Evolutionary conservation across 2,797 vertebrate genomes (phyloP).

Genomic region (Thripadectes ignobilis): DNA sequence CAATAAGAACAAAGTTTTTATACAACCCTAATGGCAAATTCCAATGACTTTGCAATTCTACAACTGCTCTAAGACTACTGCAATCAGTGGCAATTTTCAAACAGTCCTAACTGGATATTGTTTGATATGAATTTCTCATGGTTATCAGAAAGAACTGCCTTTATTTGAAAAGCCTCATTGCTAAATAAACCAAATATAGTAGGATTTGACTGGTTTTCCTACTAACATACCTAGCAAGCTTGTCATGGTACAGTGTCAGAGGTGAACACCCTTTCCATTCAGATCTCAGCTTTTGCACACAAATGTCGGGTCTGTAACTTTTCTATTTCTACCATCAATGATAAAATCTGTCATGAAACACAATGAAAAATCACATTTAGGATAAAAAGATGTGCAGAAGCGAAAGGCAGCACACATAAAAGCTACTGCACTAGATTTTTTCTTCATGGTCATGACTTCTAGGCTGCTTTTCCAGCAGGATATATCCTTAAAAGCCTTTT

Average conservation of each 20-base stretch:
- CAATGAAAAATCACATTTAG: slow-evolving; percentile 27
- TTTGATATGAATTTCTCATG: neutral
- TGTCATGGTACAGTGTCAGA: neutral
- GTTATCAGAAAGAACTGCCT: neutral
- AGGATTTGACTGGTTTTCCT: neutral
- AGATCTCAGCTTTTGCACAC: neutral
- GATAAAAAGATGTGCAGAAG: slow-evolving; percentile 31
- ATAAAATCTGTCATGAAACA: neutral
- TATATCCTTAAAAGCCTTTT: slow-evolving; percentile 58
- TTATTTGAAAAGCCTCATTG: neutral
- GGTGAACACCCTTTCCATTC: slow-evolving; percentile 1
- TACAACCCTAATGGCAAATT: neutral
- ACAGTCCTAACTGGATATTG: neutral
- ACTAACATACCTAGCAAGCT: neutral
- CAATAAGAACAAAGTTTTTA: neutral
- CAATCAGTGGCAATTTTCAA: neutral
- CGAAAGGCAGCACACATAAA: slow-evolving; percentile 23
- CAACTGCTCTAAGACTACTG: neutral
- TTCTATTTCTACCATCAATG: slow-evolving; percentile 15
- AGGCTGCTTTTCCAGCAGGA: slow-evolving; percentile 59
- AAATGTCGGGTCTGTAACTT: neutral
- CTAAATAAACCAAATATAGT: neutral
- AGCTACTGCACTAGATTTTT: neutral
- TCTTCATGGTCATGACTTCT: slow-evolving; percentile 20
- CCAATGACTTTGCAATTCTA: neutral